phyloP scores from a whole-genome alignment of 2,113 vertebrate genomes.

The Charina bottae region DNA sequence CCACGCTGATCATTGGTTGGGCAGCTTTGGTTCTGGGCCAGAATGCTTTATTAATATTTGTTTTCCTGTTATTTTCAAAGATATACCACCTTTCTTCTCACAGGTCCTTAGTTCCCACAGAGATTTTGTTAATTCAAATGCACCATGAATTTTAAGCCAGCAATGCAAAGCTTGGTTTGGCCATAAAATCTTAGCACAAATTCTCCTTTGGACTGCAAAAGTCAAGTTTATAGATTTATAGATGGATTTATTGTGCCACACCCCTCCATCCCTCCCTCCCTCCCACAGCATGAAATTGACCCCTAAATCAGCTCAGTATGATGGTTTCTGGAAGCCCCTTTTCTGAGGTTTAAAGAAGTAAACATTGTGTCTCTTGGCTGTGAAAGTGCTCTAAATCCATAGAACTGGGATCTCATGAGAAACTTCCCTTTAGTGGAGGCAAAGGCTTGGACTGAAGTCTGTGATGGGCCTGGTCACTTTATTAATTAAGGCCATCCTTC shows the following conservation, averaged over 20 bases:
- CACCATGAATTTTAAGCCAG: slow-evolving; percentile 8
- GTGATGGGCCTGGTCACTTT: neutral
- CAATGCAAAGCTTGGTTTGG: neutral
- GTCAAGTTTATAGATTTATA: neutral
- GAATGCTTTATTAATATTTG: slow-evolving; percentile 17
- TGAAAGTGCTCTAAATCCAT: slow-evolving; percentile 18
- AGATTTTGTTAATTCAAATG: slow-evolving; percentile 36
- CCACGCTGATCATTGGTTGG: rapidly evolving
- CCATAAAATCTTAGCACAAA: neutral
- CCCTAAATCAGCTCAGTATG: neutral
- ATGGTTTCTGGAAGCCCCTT: slow-evolving; percentile 11
- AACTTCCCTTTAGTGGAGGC: neutral
- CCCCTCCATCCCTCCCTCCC: neutral
- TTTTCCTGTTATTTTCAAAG: neutral
- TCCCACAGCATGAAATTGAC: slow-evolving; percentile 16
- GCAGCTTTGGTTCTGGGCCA: neutral
- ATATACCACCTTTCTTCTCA: neutral
- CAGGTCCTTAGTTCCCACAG: neutral
- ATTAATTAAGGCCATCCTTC: slow-evolving; percentile 4
- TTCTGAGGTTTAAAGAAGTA: slow-evolving; percentile 7
- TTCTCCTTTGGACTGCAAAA: neutral
- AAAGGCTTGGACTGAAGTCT: neutral
- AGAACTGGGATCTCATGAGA: neutral
- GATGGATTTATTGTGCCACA: neutral
- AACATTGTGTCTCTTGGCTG: slow-evolving; percentile 5